Conservation (phyloP, 2,888 invertebrate species). For the Apotomis capreana region DNA sequence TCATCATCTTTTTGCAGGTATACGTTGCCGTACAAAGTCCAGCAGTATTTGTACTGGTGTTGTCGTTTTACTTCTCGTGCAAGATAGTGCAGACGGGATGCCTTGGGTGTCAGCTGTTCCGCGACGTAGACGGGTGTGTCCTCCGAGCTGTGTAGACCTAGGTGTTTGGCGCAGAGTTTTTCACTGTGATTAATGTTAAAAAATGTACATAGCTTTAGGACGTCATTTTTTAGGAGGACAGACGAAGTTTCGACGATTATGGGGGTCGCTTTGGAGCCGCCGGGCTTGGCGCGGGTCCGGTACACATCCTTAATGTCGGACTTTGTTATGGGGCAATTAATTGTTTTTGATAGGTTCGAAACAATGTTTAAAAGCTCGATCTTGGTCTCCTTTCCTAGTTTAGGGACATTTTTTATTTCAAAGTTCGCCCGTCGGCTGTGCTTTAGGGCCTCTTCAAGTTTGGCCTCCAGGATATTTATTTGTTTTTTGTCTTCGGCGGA, state of each 20-base stretch:
- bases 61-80: too few relatives aligned
- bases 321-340: background rate
- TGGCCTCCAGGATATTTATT: background rate
- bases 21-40: background rate
- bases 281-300: background rate
- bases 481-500: slow-evolving; percentile 7
- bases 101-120: background rate
- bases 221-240: background rate
- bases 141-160: background rate
- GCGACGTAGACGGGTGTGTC: background rate
- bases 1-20: background rate
- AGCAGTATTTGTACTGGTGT: background rate
- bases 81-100: background rate
- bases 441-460: background rate
- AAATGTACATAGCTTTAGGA: background rate
- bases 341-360: background rate
- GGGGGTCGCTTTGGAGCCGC: background rate
- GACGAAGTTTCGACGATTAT: background rate
- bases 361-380: background rate
- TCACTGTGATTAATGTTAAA: too few relatives aligned
- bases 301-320: slow-evolving; percentile 1
- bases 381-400: background rate
- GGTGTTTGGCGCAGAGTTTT: too few relatives aligned
- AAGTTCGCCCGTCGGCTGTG: background rate
- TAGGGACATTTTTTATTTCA: too few relatives aligned